Evolutionary conservation across 2,797 vertebrate genomes (phyloP), one percentile per base, ranked within the genome.

Genomic region (Ctenochaetus hawaiiensis): DNA sequence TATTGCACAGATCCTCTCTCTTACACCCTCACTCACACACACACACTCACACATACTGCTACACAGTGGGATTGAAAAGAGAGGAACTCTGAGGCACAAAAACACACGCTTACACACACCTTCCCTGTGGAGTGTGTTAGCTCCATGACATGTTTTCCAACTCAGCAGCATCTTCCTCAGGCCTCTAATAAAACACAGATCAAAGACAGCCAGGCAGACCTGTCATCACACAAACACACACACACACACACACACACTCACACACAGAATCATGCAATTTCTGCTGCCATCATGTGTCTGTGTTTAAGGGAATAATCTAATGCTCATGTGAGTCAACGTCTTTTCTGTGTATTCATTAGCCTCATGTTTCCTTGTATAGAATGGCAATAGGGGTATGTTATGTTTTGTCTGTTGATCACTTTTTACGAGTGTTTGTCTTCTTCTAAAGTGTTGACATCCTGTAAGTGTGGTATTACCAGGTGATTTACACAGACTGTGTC

Each of bases 141-240:
- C 89, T 78, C 81, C 85, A 76, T 89, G 87, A 84, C 88, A 92
- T 92, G 88, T 93, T 92, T 91, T 92, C 82, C 87, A 88, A 89
- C 92, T 88, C 91, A 84, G 89, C 93, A 84, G 89, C 81, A 74
- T 93, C 89, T 92, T 93, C 87, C 93, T 81, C 80, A 20, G 89
- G 91, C 92, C 87, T 93, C 86, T 92, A 90, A 90, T 94, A 93
- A 94, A 94, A 94, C 88, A 89, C 75, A 89, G 87, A 93, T 94
- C 90, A 94, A 94, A 94, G 91, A 86, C 73, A 49, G 23, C 61
- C 56, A 62, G 65, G 73, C 77, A 91, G 81, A 89, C 87, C 76
- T 88, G 86, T 92, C 90, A 91, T 93, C 82, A 67, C 84, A 83
- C 71, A 82, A 65, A 77, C 68, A 68, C 71, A 83, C 22, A 75